phyloP scores from a whole-genome alignment of 2,113 vertebrate genomes.

The Prolemur simus region DNA sequence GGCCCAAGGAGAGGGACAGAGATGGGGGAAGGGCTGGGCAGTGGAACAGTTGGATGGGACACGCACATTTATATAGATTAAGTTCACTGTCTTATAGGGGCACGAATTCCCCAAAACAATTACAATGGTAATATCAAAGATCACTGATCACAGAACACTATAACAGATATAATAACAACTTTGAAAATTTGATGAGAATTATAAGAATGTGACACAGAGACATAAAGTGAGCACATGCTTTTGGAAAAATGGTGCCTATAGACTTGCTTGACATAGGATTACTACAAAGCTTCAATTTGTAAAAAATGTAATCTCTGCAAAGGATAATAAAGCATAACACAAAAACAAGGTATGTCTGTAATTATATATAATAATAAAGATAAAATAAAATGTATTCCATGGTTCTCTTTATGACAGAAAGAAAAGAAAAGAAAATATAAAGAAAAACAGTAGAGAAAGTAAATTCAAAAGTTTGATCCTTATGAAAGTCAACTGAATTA shows the following conservation, averaged over 20 bases:
- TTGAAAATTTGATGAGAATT: background rate
- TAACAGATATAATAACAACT: background rate
- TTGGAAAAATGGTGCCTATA: background rate
- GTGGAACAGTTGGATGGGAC: background rate
- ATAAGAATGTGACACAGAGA: background rate
- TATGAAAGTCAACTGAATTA: background rate
- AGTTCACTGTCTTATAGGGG: background rate
- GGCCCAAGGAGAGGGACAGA: background rate
- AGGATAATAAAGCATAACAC: background rate
- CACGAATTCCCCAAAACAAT: background rate
- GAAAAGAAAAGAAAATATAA: background rate
- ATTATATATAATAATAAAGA: background rate
- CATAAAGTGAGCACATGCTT: background rate
- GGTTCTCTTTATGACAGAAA: too few species aligned
- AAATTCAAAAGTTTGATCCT: background rate
- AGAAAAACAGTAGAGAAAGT: background rate
- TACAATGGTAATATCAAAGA: background rate
- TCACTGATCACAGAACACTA: background rate
- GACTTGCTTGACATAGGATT: too few species aligned
- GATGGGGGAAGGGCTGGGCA: background rate
- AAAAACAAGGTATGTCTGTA: background rate
- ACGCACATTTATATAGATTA: background rate
- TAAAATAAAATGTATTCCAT: background rate
- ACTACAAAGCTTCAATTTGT: background rate
- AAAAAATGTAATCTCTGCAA: background rate